Evolutionary conservation across 2,888 invertebrate species (phyloP), one percentile per base, ranked within the genome.

Genomic region (Oegoconia quadripuncta): DNA sequence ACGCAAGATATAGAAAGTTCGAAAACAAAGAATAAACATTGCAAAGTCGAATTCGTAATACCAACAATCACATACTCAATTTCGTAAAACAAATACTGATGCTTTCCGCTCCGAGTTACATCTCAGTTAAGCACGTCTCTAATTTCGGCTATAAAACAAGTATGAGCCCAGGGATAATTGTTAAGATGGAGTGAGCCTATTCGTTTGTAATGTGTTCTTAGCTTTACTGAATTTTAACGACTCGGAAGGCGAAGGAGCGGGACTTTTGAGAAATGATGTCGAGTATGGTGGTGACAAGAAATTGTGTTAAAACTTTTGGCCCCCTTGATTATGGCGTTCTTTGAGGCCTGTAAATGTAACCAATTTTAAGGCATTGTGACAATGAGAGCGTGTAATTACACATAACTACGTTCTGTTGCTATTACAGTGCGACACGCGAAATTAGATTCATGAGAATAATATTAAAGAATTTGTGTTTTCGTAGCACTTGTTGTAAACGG

Each of bases 211-310:
- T 73, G 59, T 64, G 64, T 60, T 67, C 63, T 63, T 55, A 57
- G 59, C 63, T 63, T 70, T 65, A 66, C 64, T 64, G 69, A 71
- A 71, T 72, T 66, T 67, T 66, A 67, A 70, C 54, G 60, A 66
- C 50, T 38, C 37, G 31, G 39, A 22, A 7, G 22, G 22, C 8
- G 22, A 22, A 9, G 29, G 36, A 6, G 22, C 8, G 25, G 11
- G 15, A 28, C 16, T 18, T 13, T 20, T n/a, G 35, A 11, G 35
- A 34, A 34, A 23, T 26, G 26, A 34, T 7, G 15, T 52, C 52
- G 53, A 47, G 51, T 43, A 44, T 42, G 44, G 33, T 33, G 42
- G 36, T 48, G 49, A 42, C 48, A 46, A 46, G 47, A 42, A 62
- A 59, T 56, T 55, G 44, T 46, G 54, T 64, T 62, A 58, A 54